phyloP scores from a whole-genome alignment of 2,113 vertebrate species.

The Rhadina sibilatrix region DNA sequence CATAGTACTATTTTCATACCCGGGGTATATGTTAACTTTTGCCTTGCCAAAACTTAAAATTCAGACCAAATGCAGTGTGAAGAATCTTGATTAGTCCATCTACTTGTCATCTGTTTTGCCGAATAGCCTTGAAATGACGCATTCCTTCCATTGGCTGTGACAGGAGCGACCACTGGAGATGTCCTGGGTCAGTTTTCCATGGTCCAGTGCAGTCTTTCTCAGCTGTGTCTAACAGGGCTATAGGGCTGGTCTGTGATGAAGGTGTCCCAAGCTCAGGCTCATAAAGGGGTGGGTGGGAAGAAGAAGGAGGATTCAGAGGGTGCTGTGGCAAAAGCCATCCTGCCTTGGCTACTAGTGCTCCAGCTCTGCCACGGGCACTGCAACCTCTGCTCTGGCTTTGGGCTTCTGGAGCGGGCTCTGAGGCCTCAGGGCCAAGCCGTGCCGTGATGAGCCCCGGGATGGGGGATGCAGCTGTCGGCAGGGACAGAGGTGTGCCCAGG shows the following conservation, averaged over 20 bases:
- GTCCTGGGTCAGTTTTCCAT: not conserved
- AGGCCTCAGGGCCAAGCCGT: not conserved
- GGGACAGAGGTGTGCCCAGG: not conserved
- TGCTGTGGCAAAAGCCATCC: not conserved
- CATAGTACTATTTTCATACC: not conserved
- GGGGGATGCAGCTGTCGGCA: not conserved
- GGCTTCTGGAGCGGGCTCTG: not conserved
- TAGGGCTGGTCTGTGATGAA: not conserved
- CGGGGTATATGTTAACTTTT: not conserved
- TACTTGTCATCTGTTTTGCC: not conserved
- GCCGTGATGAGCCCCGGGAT: fast-evolving
- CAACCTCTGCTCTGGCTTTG: not conserved
- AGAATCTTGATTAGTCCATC: not conserved
- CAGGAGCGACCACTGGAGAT: not conserved
- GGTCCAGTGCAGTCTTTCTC: fast-evolving
- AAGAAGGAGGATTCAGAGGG: not conserved
- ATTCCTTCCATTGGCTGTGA: not conserved
- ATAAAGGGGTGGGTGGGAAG: not conserved
- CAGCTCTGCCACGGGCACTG: not conserved
- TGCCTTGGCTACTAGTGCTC: not conserved
- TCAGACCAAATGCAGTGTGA: not conserved
- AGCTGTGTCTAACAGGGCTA: not conserved
- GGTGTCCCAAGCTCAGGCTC: not conserved
- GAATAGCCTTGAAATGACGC: not conserved
- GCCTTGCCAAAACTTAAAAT: not conserved